Base-by-base conservation (phyloP, 2,113 vertebrate genomes). In the Ameiurus melas region DNA sequence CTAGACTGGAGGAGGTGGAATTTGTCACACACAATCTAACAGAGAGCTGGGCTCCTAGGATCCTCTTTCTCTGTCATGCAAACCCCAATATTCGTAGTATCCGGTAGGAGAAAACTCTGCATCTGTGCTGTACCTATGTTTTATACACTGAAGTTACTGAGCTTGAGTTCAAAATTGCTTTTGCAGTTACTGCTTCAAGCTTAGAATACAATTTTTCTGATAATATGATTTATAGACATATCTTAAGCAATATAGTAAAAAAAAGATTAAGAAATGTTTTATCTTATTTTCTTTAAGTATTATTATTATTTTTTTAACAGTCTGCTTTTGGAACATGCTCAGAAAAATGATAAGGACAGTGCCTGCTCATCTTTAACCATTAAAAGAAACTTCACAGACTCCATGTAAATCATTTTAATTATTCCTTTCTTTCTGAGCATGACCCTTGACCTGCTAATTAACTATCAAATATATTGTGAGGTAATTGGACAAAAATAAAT, bases 51-150 rank as follows among this genome's bases (percentile, higher is more conserved):
- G 20, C 57, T 39, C 39, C 43, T 4, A 62, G 62, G 68, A 77
- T 88, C 80, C 5, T 88, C 36, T 58, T 17, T 12, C 57, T 88
- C 80, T 88, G 68, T 77, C 27, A 88, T 16, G 13, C 25, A 36
- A 62, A 25, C 36, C 30, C 25, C 55, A 73, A 39, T 53, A 70
- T 84, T 10, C 27, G 39, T 36, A 20, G n/a, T 12, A 16, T 84
- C 87, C 16, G 87, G 87, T 88, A 75, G 70, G 87, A 78, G 16
- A 84, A 83, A 84, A 57, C 5, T 27, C 43, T 51, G 47, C 30
- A 33, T 1, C 30, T 79, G 25, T 55, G 25, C 25, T 53, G 1
- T 77, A 20, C 36, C 19, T n/a, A 27, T 27, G 25, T 79, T 53
- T 55, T 36, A 10, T 14, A 79, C 47, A 79, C 30, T 39, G 2